Evolutionary conservation across 2,888 invertebrate species (phyloP), one percentile per base, ranked within the genome.

Genomic region (Spatulosminthurus flaviceps): DNA sequence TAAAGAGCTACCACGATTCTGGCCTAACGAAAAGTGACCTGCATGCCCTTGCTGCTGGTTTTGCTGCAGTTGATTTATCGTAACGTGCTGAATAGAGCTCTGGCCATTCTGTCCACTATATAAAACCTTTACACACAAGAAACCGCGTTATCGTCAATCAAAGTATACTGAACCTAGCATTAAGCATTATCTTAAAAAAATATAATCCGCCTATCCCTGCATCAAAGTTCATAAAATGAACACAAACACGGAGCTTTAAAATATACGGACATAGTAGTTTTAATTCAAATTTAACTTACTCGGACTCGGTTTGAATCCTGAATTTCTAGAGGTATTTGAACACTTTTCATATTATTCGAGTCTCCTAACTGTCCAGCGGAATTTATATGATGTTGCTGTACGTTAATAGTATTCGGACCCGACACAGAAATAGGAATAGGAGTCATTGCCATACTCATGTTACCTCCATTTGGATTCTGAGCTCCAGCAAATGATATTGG

Each of bases 261-360:
- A n/a, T n/a, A n/a, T n/a, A n/a, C n/a, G n/a, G n/a, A n/a, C n/a
- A n/a, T n/a, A n/a, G n/a, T n/a, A n/a, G n/a, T 34, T 34, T 24
- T 19, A 73, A 41, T 26, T 26, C 2, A 43, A 51, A 76, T 29
- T n/a, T 26, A 21, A 73, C 72, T 81, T 79, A 84, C 84, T 73
- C 84, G 75, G 13, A 84, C 83, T 29, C 81, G 80, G 24, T 80
- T 81, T 19, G 81, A 82, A 42, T 84, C 84, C 66, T 83, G 83
- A 75, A 84, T 82, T 79, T 83, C 83, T 22, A 83, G 42, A 5
- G 83, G 78, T 22, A 78, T 72, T 29, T 70, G 77, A 13, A 78
- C 19, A 60, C 22, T 60, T 43, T 78, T 78, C 78, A 82, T 81
- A 28, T 74, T 77, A 66, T 41, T 21, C 19, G 64, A 69, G 21